phyloP scores from a whole-genome alignment of 1,140 invertebrate genomes.

The Helicoverpa armigera region DNA sequence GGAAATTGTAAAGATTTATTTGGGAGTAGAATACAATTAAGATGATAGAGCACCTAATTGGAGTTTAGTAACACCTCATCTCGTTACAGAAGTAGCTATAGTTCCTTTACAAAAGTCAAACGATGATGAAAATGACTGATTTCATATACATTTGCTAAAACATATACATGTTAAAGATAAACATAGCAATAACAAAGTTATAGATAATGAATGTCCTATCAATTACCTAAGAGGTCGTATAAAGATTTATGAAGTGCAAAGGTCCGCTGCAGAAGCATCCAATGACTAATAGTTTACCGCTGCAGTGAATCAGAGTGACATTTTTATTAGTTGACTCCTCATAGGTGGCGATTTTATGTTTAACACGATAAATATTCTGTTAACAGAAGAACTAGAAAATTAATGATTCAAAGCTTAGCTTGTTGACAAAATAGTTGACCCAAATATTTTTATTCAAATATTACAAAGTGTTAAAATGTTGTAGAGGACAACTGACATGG shows the following conservation, averaged over 20 bases:
- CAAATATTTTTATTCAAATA: conserved; percentile 28
- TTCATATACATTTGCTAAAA: too few relatives aligned
- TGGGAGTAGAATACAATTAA: too few relatives aligned
- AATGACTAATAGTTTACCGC: conserved; percentile 6
- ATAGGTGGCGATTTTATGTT: conserved; percentile 6
- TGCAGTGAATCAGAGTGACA: conserved; percentile 33
- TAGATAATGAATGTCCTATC: not conserved
- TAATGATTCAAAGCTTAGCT: conserved; percentile 2
- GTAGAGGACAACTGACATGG: not conserved
- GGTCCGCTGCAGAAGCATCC: conserved; percentile 1
- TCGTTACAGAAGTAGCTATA: too few relatives aligned
- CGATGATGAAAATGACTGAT: too few relatives aligned
- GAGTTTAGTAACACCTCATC: too few relatives aligned
- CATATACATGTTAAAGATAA: too few relatives aligned
- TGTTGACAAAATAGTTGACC: conserved; percentile 25
- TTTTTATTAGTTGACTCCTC: conserved; percentile 22
- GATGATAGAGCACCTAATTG: too few relatives aligned
- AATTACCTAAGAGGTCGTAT: not conserved
- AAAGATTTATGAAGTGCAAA: conserved; percentile 11
- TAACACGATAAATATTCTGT: conserved; percentile 16
- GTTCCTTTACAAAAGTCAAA: too few relatives aligned
- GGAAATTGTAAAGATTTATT: too few relatives aligned
- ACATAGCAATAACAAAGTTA: not conserved
- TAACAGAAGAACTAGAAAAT: not conserved
- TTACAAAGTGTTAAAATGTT: not conserved